Evolutionary conservation across 1,140 invertebrate genomes (phyloP).

Genomic region (Ganaspis sp.): DNA sequence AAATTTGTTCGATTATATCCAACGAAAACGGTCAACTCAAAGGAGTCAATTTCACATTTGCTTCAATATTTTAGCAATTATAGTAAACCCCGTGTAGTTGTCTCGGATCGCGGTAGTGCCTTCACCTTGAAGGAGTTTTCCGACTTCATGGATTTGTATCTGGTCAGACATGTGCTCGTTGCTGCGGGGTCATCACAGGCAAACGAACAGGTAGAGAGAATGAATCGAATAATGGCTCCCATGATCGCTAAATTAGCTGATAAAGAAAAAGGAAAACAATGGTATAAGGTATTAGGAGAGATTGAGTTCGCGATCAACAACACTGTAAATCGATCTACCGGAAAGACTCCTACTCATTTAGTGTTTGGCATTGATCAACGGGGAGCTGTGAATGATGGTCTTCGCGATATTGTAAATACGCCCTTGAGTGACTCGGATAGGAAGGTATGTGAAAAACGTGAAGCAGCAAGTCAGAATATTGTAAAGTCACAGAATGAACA

Average conservation of each 20-base stretch:
- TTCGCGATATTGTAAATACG: too few species aligned
- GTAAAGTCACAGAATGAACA: too few species aligned
- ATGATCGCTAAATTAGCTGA: slow-evolving; percentile 44
- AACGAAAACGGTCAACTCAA: slow-evolving; percentile 41
- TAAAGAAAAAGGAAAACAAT: slow-evolving; percentile 23
- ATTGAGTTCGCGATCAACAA: slow-evolving; percentile 39
- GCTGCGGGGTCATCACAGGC: slow-evolving; percentile 34
- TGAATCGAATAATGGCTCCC: slow-evolving; percentile 41
- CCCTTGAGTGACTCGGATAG: not conserved
- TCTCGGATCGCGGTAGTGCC: slow-evolving; percentile 33
- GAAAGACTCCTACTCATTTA: not conserved
- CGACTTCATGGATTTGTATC: not conserved
- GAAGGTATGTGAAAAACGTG: too few species aligned
- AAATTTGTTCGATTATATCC: slow-evolving; percentile 55
- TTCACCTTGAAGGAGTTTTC: slow-evolving; percentile 36
- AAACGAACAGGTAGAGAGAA: slow-evolving; percentile 36
- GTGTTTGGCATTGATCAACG: not conserved
- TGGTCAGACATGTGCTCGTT: slow-evolving; percentile 26
- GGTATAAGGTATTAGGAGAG: slow-evolving; percentile 41
- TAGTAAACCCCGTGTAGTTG: slow-evolving; percentile 27
- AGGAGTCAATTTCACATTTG: slow-evolving; percentile 47
- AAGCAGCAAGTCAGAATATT: too few species aligned
- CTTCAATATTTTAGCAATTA: slow-evolving; percentile 17
- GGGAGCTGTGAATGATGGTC: not conserved
- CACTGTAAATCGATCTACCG: not conserved